Conservation (phyloP, 2,888 invertebrate genomes). For the Ernsta delagoae region DNA sequence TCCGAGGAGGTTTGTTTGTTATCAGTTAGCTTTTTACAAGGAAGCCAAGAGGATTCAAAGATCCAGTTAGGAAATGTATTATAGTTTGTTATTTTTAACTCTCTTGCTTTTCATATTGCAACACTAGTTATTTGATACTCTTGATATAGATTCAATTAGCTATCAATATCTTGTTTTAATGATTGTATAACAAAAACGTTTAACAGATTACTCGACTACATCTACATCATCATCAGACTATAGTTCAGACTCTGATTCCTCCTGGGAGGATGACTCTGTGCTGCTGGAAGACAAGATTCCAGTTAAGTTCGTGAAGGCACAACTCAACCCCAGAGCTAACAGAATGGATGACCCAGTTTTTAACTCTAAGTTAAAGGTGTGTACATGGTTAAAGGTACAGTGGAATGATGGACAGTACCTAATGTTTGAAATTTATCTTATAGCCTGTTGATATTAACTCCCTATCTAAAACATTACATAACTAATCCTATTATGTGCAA, state of each 20-base stretch:
- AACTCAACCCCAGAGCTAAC: slow-evolving; percentile 70
- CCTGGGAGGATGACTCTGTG: slow-evolving; percentile 75
- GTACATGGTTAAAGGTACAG: neutral
- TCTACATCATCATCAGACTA: slow-evolving; percentile 69
- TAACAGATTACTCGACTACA: slow-evolving; percentile 61
- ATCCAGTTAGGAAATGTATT: neutral
- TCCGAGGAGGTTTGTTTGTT: slow-evolving; percentile 69
- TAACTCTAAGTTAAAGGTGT: slow-evolving; percentile 66
- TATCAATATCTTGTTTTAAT: neutral
- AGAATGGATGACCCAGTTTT: slow-evolving; percentile 75
- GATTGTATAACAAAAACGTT: too few relatives aligned
- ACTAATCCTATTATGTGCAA: too few relatives aligned
- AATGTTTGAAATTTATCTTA: too few relatives aligned
- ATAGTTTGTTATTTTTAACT: too few relatives aligned
- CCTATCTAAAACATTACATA: too few relatives aligned
- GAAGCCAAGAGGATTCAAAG: neutral
- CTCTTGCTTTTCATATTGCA: too few relatives aligned
- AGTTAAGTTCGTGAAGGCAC: slow-evolving; percentile 56
- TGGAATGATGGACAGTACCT: too few relatives aligned
- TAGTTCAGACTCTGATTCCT: slow-evolving; percentile 75
- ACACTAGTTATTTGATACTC: too few relatives aligned
- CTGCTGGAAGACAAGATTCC: slow-evolving; percentile 60
- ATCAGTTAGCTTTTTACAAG: too few relatives aligned
- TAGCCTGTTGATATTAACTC: too few relatives aligned
- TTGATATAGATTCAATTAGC: too few relatives aligned